phyloP scores from a whole-genome alignment of 2,113 vertebrate genomes.

The Daphoenositta chrysoptera region DNA sequence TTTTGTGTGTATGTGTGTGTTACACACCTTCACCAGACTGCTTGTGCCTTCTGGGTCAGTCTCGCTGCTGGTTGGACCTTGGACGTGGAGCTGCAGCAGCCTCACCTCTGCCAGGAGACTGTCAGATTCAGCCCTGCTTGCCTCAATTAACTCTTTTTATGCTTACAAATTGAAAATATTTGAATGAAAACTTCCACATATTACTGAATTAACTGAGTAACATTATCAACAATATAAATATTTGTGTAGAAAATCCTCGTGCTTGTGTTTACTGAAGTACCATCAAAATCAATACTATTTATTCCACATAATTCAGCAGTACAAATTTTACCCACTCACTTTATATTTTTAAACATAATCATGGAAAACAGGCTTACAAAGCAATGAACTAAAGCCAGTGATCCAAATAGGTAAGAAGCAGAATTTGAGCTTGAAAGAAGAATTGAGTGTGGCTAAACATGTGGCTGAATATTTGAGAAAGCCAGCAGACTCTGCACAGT shows the following conservation, averaged over 20 bases:
- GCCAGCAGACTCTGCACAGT: not conserved
- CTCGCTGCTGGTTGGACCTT: not conserved
- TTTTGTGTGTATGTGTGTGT: fast-evolving
- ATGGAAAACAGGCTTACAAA: not conserved
- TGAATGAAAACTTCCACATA: not conserved
- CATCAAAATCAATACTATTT: not conserved
- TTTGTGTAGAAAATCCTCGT: not conserved
- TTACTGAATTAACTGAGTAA: not conserved
- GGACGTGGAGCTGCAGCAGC: not conserved
- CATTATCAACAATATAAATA: not conserved
- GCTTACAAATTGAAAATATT: not conserved
- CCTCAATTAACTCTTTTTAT: not conserved
- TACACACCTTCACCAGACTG: fast-evolving
- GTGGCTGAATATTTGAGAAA: not conserved
- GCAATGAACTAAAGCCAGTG: not conserved
- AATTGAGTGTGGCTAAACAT: not conserved
- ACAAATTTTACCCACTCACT: not conserved
- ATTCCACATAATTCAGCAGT: not conserved
- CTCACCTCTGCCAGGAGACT: not conserved
- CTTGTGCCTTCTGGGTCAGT: no score
- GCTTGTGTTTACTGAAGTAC: not conserved
- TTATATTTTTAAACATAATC: not conserved
- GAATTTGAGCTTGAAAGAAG: not conserved
- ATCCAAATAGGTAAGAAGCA: not conserved
- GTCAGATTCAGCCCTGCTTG: not conserved